A percentile compares a stretch with the other conserved stretches of the same genome.
Conservation (phyloP, 2,888 invertebrate species). For the Plemyria rubiginata region DNA sequence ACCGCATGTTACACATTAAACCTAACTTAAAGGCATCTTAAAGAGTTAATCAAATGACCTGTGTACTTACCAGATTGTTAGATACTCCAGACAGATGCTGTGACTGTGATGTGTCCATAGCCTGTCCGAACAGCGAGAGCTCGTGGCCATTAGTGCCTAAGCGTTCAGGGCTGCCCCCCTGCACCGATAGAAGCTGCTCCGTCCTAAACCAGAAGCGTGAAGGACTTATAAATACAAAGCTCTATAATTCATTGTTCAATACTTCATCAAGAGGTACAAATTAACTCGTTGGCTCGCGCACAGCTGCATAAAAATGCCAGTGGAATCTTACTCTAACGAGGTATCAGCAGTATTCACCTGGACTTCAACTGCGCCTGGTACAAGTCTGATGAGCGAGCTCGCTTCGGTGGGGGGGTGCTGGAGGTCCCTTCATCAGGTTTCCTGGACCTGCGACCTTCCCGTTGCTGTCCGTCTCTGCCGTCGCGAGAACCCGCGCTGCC, state of each 20-base stretch:
- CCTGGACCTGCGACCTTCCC: constrained; percentile 80
- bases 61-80: constrained; percentile 74
- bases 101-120: constrained; percentile 89
- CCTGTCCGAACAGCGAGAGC: constrained; percentile 90
- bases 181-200: constrained; percentile 74
- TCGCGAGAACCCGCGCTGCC: constrained; percentile 76
- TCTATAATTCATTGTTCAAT: constrained; percentile 22
- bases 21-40: background rate
- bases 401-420: constrained; percentile 87
- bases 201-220: constrained; percentile 73
- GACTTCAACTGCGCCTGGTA: constrained; percentile 86
- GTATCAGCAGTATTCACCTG: constrained; percentile 67
- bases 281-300: too few relatives aligned
- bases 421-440: constrained; percentile 80
- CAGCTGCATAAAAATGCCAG: background rate
- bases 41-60: background rate
- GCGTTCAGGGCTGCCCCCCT: constrained; percentile 85
- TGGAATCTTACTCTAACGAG: constrained; percentile 15
- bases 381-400: constrained; percentile 88
- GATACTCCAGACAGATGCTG: constrained; percentile 83
- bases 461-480: constrained; percentile 64
- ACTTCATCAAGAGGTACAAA: background rate
- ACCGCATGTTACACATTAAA: too few relatives aligned
- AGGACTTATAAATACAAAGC: constrained; percentile 58
- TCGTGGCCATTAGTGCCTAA: constrained; percentile 87